Conservation (phyloP, 2,888 invertebrate species). For the Watsonalla binaria region DNA sequence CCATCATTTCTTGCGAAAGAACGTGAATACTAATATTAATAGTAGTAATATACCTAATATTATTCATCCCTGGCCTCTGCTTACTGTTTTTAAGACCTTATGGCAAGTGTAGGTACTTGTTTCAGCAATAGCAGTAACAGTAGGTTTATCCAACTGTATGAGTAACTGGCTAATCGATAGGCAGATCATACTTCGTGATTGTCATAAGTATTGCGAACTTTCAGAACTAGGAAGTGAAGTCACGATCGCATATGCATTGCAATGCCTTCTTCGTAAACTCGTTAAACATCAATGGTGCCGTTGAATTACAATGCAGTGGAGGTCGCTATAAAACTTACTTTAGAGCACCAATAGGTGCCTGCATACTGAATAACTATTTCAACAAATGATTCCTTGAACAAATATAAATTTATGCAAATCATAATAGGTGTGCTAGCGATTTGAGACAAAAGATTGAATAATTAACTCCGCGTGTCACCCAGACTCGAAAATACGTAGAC, state of each 20-base stretch:
- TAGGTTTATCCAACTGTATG: background rate
- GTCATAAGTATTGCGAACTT: constrained; percentile 42
- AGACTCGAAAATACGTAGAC: background rate
- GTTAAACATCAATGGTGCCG: constrained; percentile 73
- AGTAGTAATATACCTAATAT: no score
- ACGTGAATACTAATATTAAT: no score
- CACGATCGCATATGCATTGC: constrained; percentile 55
- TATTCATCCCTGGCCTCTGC: no score
- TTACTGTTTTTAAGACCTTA: no score
- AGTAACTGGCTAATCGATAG: constrained; percentile 19
- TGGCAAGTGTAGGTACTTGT: no score
- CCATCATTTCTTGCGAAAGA: no score
- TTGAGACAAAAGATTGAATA: background rate
- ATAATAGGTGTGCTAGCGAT: background rate
- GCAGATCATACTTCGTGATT: constrained; percentile 48
- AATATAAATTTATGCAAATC: background rate
- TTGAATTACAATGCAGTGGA: constrained; percentile 61
- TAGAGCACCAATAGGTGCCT: constrained; percentile 55
- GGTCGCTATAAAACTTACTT: constrained; percentile 53
- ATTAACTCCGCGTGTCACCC: background rate
- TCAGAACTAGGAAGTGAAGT: constrained; percentile 64
- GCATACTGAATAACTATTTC: constrained; percentile 25
- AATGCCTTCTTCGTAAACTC: constrained; percentile 67
- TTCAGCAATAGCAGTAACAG: background rate
- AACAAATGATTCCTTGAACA: background rate